phyloP scores from a whole-genome alignment of 2,888 invertebrate genomes.

The Sphaeridia pumilis region DNA sequence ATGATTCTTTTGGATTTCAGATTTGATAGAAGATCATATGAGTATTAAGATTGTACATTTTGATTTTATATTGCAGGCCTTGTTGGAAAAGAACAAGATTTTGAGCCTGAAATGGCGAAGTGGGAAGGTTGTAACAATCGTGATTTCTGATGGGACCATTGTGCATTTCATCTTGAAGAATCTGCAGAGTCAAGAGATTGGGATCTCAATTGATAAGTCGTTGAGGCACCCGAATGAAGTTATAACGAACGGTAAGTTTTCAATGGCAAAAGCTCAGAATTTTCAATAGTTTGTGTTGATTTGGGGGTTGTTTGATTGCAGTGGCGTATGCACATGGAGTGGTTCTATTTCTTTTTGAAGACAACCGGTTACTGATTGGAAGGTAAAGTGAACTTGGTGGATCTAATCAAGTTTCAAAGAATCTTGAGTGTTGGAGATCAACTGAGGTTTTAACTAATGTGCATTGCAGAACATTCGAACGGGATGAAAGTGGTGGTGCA shows the following conservation, averaged over 20 bases:
- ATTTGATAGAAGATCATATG: neutral
- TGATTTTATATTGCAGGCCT: neutral
- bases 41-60: neutral
- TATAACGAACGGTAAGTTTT: slow-evolving; percentile 23
- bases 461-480: neutral
- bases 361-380: slow-evolving; percentile 29
- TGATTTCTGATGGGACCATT: slow-evolving; percentile 30
- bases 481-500: neutral
- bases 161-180: slow-evolving; percentile 28
- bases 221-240: slow-evolving; percentile 23
- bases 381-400: slow-evolving; percentile 19
- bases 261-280: neutral
- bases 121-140: slow-evolving; percentile 18
- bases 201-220: slow-evolving; percentile 24
- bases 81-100: slow-evolving; percentile 16
- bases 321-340: slow-evolving; percentile 28
- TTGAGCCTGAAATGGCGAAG: slow-evolving; percentile 29
- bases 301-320: slow-evolving; percentile 5
- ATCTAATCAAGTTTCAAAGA: neutral
- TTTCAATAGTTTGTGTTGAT: neutral
- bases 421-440: no score
- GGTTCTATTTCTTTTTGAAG: slow-evolving; percentile 31
- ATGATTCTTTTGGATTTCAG: neutral
- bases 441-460: neutral
- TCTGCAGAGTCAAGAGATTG: slow-evolving; percentile 23